phyloP scores from a whole-genome alignment of 2,113 vertebrate species.

The Zootoca vivipara region DNA sequence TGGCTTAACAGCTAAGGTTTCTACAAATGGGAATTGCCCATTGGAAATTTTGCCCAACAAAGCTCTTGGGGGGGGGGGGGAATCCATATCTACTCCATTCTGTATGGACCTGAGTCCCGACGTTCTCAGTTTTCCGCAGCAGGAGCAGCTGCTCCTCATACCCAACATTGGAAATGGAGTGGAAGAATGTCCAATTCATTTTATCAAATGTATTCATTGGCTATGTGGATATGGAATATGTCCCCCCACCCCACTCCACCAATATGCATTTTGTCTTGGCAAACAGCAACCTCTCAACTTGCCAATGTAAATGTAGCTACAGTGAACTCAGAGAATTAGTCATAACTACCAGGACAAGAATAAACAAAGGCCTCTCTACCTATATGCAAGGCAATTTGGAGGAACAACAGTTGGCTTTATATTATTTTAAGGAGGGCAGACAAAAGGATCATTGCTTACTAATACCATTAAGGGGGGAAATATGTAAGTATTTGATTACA shows the following conservation, averaged over 20 bases:
- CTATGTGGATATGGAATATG: conserved; percentile 29
- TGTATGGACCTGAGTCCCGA: background rate
- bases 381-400: conserved; percentile 38
- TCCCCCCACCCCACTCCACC: conserved; percentile 23
- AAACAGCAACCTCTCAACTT: conserved; percentile 48
- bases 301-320: conserved; percentile 62
- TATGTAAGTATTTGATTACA: conserved; percentile 54
- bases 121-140: background rate
- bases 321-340: conserved; percentile 54
- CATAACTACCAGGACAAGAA: conserved; percentile 48
- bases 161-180: conserved; percentile 6
- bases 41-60: background rate
- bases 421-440: conserved; percentile 51
- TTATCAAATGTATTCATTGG: conserved; percentile 56
- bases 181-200: conserved; percentile 27
- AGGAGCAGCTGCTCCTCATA: background rate
- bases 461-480: conserved; percentile 47
- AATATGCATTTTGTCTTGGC: conserved; percentile 42
- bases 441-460: conserved; percentile 65
- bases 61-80: background rate
- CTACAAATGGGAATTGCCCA: background rate
- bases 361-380: conserved; percentile 65
- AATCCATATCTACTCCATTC: background rate
- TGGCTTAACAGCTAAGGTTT: background rate
- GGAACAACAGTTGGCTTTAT: conserved; percentile 54